Percentiles rank a stretch among this genome's conserved stretches.
Conservation (phyloP, 2,888 invertebrate genomes). For the Steromphala cineraria region DNA sequence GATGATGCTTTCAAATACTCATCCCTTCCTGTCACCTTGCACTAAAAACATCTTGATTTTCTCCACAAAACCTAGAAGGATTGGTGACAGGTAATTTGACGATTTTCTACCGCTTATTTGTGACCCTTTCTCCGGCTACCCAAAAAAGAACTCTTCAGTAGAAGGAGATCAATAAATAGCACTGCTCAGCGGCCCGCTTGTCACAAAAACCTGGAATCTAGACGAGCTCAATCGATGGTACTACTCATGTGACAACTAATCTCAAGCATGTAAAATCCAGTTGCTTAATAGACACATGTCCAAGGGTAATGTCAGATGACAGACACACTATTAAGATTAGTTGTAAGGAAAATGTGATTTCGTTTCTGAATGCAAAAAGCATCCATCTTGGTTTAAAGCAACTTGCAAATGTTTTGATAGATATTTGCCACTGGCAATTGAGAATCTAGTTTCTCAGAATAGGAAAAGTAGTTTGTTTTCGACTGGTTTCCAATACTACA, state of each 20-base stretch:
- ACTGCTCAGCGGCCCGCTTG: not conserved
- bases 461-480: no score
- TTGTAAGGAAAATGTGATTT: conserved; percentile 15
- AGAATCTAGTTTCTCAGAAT: no score
- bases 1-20: not conserved
- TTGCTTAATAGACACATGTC: conserved; percentile 2
- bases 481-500: no score
- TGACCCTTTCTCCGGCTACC: not conserved
- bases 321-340: conserved; percentile 14
- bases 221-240: not conserved
- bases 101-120: conserved; percentile 16
- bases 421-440: not conserved
- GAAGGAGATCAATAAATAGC: not conserved
- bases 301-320: not conserved
- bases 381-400: not conserved
- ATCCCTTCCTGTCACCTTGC: not conserved
- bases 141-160: not conserved
- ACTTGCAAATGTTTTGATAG: not conserved
- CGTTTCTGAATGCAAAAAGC: not conserved
- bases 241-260: conserved; percentile 16
- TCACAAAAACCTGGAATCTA: conserved; percentile 13
- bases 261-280: conserved; percentile 4
- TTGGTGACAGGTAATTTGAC: conserved; percentile 8
- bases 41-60: not conserved
- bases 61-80: not conserved